A percentile compares a stretch with the other conserved stretches of the same genome.
Evolutionary conservation across 2,888 invertebrate species (phyloP).

Genomic region (Lacanobia wlatinum): DNA sequence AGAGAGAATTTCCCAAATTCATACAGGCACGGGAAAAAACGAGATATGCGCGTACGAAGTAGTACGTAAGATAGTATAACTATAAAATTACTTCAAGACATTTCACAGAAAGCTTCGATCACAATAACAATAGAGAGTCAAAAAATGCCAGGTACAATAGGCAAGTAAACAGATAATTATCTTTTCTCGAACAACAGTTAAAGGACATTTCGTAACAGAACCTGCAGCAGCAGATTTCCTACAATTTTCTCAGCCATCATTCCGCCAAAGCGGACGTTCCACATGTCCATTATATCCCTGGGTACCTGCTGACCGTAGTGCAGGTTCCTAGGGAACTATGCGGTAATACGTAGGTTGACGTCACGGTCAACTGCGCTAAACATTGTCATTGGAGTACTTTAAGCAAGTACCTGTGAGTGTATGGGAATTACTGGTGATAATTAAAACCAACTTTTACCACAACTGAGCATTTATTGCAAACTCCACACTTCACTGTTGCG

Average conservation of each 20-base stretch:
- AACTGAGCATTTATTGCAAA: too few relatives aligned
- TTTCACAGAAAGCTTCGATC: too few relatives aligned
- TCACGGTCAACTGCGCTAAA: slow-evolving; percentile 46
- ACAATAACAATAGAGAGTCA: too few relatives aligned
- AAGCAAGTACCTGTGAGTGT: background rate
- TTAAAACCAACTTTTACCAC: too few relatives aligned
- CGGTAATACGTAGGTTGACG: slow-evolving; percentile 45
- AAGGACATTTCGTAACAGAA: background rate
- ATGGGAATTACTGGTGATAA: slow-evolving; percentile 21
- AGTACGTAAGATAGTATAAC: too few relatives aligned
- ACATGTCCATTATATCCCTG: slow-evolving; percentile 33
- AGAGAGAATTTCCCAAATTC: too few relatives aligned
- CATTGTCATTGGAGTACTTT: slow-evolving; percentile 23
- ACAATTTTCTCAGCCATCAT: slow-evolving; percentile 40
- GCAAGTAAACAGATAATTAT: too few relatives aligned
- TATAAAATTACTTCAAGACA: too few relatives aligned
- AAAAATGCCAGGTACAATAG: too few relatives aligned
- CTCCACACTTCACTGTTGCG: too few relatives aligned
- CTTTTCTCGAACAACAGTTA: background rate
- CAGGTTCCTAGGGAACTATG: slow-evolving; percentile 45
- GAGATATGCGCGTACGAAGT: too few relatives aligned
- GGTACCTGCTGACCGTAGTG: slow-evolving; percentile 6
- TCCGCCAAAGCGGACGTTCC: slow-evolving; percentile 34
- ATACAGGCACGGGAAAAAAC: too few relatives aligned
- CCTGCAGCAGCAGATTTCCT: background rate